Base-by-base conservation (phyloP, 2,888 invertebrate species). In the Ormyrus thymus region DNA sequence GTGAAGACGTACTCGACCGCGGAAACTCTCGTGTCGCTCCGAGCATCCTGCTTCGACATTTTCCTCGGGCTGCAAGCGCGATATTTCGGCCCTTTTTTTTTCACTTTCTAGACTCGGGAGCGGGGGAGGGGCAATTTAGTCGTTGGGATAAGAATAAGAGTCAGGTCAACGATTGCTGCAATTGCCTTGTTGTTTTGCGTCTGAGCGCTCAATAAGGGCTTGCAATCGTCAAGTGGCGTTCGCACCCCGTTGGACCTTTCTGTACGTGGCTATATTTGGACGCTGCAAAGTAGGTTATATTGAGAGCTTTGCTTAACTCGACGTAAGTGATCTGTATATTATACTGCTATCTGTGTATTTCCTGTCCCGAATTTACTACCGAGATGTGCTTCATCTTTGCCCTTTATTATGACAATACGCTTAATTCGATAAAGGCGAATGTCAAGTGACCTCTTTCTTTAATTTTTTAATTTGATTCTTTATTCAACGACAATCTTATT, bases 21-120 rank as follows among this genome's bases (percentile, higher is more conserved):
- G 6, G 66, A 11, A 29, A 66, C 66, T 11, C 45, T 79, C 50
- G 73, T 75, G 51, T 48, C 56, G 79, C 78, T 62, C 46, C 68
- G 55, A 64, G 76, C 82, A 80, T 84, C 75, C 68, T 65, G 77
- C 68, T 68, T 76, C 50, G 64, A 29, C 76, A 76, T 77, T 71
- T 70, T 75, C 58, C 29, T 29, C 29, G 29, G 29, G 29, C 29
- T 29, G 29, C 29, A 29, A 29, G 4, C 29, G 4, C 29, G 29
- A 29, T 4, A 29, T 29, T 29, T 29, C 4, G 4, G 1, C 29
- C 29, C 29, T 29, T 29, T 29, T 29, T 29, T 29, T 29, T 29
- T n/a, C 0, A 4, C n/a, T 29, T 29, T 29, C 29, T 2, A 29
- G 29, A 29, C 29, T 29, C 29, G 29, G 4, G 29, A 1, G 3